Evolutionary conservation across 2,888 invertebrate genomes (phyloP), one percentile per base, ranked within the genome.

Genomic region (Epicampocera succincta): DNA sequence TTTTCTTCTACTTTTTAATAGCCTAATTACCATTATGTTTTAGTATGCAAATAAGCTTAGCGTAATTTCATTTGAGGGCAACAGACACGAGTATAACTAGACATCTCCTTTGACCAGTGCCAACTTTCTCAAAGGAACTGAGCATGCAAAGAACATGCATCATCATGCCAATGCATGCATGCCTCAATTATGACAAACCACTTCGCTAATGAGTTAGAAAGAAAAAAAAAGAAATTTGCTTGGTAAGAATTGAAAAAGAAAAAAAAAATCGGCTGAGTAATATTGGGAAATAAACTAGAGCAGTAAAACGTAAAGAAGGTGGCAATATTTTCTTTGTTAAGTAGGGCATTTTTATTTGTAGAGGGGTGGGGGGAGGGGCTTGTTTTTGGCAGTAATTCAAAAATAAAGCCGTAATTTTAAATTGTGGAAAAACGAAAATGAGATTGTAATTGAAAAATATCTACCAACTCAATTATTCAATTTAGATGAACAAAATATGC

Each of bases 21-120:
- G 66, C 44, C 52, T 44, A 72, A 78, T 72, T 78, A 72, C 78
- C 78, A 52, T 78, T 66, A 78, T 78, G 58, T 78, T 78, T 78
- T 72, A 50, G 52, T 44, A 60, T 78, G 72, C 72, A 65, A 78
- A 78, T 78, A 72, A 58, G 38, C 17, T 29, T 48, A 78, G 58
- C 48, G 50, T 65, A 25, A 58, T 65, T 33, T 61, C 9, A 33
- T 33, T 19, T 12, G 17, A 3, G 12, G 0, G 29, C n/a, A 21
- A 50, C 15, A 46, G 40, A 8, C 38, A 15, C 4, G 44, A 46
- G 54, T 11, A 56, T 3, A 56, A 13, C 11, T 9, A 15, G 19
- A 44, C 54, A 44, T n/a, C 61, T 29, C 15, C 63, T 63, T 71
- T 63, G 69, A 71, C 77, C 48, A 17, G 38, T 77, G 77, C 63